These are phyloP conservation scores for Hypolimnas misippus DNA, from an alignment of 2,888 invertebrate genomes.

Conservation along the genomic window DNA sequence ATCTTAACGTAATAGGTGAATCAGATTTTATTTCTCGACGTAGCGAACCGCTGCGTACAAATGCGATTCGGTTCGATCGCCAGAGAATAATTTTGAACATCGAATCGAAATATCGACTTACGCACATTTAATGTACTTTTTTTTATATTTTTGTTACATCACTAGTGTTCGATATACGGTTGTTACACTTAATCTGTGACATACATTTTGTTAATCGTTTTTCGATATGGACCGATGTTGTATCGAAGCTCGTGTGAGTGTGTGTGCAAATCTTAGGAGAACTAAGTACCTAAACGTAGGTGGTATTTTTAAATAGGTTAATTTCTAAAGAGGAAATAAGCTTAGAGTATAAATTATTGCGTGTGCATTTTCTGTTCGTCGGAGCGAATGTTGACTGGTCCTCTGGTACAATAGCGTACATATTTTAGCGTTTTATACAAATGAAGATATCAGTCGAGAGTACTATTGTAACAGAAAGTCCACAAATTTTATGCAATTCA, in stretches of 20 bases:
- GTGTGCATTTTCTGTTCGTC: conserved; percentile 79
- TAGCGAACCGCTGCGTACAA: conserved; percentile 13
- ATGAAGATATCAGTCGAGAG: conserved; percentile 74
- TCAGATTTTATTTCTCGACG: conserved; percentile 32
- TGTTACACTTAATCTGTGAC: conserved; percentile 51
- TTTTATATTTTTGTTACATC: conserved; percentile 49
- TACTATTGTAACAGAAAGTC: conserved; percentile 83
- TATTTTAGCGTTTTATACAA: conserved; percentile 82
- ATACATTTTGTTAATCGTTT: conserved; percentile 63
- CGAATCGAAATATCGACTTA: conserved; percentile 25
- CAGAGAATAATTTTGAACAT: conserved; percentile 21
- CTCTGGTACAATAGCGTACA: conserved; percentile 77
- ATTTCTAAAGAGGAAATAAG: conserved; percentile 69
- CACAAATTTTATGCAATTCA: conserved; percentile 84
- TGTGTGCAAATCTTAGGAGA: conserved; percentile 71
- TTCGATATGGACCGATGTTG: conserved; percentile 51
- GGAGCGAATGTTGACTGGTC: conserved; percentile 65
- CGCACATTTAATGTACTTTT: conserved; percentile 32
- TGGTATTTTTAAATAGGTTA: conserved; percentile 76
- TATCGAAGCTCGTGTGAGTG: conserved; percentile 54
- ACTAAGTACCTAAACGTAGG: conserved; percentile 75
- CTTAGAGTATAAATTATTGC: conserved; percentile 81
- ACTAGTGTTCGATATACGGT: conserved; percentile 48
- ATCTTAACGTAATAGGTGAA: conserved; percentile 53
- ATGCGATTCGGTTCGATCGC: conserved; percentile 18